phyloP scores from a whole-genome alignment of 2,888 invertebrate species.

The Drosophila lacicola region DNA sequence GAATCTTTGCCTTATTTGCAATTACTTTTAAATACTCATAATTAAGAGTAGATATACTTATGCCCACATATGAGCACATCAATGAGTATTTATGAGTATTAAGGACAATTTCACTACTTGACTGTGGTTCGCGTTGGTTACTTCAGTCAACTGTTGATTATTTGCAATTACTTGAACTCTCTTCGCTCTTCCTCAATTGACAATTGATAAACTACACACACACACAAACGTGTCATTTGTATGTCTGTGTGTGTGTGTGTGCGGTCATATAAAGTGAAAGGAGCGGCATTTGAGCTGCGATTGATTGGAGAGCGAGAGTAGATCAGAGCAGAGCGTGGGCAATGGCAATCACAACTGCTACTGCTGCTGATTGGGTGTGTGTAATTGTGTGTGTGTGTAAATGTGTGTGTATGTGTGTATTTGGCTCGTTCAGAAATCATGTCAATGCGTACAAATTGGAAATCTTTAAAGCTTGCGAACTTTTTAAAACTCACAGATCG shows the following conservation, averaged over 20 bases:
- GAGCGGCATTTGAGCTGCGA: conserved; percentile 54
- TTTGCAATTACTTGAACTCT: conserved; percentile 69
- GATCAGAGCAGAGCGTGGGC: conserved; percentile 31
- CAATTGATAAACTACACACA: conserved; percentile 56
- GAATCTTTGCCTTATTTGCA: neutral
- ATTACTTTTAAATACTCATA: neutral
- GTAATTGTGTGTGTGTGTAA: neutral
- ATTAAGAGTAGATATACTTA: conserved; percentile 1
- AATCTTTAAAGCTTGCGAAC: conserved; percentile 40
- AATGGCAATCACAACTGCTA: conserved; percentile 7
- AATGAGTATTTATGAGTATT: conserved; percentile 32
- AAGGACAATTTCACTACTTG: conserved; percentile 81
- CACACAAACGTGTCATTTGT: neutral
- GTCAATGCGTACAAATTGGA: conserved; percentile 67
- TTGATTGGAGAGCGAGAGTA: conserved; percentile 55
- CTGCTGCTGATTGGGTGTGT: neutral
- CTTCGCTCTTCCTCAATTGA: conserved; percentile 67
- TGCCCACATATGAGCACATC: conserved; percentile 6
- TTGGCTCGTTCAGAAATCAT: conserved; percentile 48
- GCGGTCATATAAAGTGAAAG: conserved; percentile 69
- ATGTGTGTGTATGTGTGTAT: neutral
- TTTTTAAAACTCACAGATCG: conserved; percentile 21
- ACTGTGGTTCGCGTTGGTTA: conserved; percentile 31
- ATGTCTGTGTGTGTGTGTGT: conserved; percentile 2
- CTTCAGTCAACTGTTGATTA: conserved; percentile 31